Conservation (phyloP, 1,140 invertebrate genomes). For the Cyrtorhinus lividipennis region DNA sequence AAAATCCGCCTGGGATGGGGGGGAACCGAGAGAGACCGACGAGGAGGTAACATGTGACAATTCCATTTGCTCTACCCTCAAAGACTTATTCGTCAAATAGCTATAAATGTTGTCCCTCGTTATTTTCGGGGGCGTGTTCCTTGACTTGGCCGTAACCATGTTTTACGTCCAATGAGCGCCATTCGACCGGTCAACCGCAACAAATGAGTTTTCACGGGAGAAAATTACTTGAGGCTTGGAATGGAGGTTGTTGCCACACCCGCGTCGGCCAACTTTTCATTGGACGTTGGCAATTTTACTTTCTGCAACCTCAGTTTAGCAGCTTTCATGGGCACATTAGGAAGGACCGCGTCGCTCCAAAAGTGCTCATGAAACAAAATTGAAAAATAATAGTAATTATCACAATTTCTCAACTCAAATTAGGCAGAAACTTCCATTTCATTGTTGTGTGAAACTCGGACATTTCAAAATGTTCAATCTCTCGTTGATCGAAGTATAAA, state of each 20-base stretch:
- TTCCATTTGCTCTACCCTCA: conserved; percentile 59
- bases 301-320: neutral
- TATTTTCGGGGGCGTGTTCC: conserved; percentile 15
- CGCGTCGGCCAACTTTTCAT: neutral
- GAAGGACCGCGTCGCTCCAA: too few relatives aligned
- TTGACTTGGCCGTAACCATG: conserved; percentile 17
- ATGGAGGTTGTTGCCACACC: neutral
- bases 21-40: conserved; percentile 32
- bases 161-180: conserved; percentile 1
- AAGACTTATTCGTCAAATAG: conserved; percentile 66
- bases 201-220: neutral
- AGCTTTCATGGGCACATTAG: too few relatives aligned
- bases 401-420: too few relatives aligned
- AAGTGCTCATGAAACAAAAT: too few relatives aligned
- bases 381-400: too few relatives aligned
- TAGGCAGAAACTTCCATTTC: too few relatives aligned
- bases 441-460: too few relatives aligned
- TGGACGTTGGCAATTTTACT: neutral
- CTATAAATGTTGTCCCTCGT: conserved; percentile 24
- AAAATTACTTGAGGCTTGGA: neutral
- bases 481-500: too few relatives aligned
- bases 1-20: conserved; percentile 20
- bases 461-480: too few relatives aligned
- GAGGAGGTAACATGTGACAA: conserved; percentile 56
- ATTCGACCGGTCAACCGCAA: too few relatives aligned